phyloP scores from a whole-genome alignment of 2,113 vertebrate species.

The Myodes glareolus region DNA sequence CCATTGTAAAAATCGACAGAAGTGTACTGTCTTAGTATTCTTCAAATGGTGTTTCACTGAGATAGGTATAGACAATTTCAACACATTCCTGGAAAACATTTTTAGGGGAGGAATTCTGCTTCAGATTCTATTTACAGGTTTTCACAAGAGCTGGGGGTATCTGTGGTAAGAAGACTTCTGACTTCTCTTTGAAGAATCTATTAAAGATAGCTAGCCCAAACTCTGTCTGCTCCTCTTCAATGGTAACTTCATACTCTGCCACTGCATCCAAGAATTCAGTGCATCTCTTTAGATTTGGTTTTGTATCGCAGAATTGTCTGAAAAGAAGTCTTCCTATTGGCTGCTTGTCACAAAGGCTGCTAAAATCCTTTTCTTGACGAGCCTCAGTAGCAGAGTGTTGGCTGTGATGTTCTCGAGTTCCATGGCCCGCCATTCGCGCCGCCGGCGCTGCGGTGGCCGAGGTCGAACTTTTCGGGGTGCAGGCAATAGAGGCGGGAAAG shows the following conservation, averaged over 20 bases:
- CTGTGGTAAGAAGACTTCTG: too few relatives aligned
- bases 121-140: too few relatives aligned
- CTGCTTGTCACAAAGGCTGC: constrained; percentile 93
- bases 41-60: too few relatives aligned
- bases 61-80: too few relatives aligned
- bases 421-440: constrained; percentile 83
- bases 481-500: too few relatives aligned
- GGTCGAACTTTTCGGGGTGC: neutral
- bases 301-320: constrained; percentile 93
- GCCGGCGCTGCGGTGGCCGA: constrained; percentile 59
- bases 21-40: too few relatives aligned
- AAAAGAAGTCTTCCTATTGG: constrained; percentile 95
- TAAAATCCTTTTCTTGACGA: constrained; percentile 88
- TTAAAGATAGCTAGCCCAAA: constrained; percentile 90
- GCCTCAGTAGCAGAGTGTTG: constrained; percentile 94
- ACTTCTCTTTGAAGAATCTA: constrained; percentile 90
- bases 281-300: constrained; percentile 88
- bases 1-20: too few relatives aligned
- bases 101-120: too few relatives aligned
- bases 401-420: constrained; percentile 94
- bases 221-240: constrained; percentile 91
- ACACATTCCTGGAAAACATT: too few relatives aligned
- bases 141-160: too few relatives aligned
- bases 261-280: constrained; percentile 94
- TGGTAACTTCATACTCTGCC: constrained; percentile 93